Percentiles rank a stretch among this genome's conserved stretches.
phyloP scores from a whole-genome alignment of 1,140 invertebrate genomes.

The Schlechtendalia chinensis region DNA sequence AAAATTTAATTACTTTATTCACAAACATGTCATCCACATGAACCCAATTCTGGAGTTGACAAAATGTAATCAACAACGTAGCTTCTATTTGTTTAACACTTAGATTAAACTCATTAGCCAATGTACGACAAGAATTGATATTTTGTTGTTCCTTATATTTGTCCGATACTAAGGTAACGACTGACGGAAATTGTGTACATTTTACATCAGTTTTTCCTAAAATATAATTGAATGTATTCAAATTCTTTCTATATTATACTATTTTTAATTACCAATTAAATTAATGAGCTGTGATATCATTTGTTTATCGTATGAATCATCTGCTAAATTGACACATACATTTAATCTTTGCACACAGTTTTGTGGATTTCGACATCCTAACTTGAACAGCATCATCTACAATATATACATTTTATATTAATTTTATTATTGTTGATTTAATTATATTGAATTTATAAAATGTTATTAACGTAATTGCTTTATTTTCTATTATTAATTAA shows the following conservation, averaged over 20 bases:
- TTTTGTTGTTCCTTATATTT: constrained; percentile 40
- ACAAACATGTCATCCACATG: constrained; percentile 40
- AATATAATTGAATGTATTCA: background rate
- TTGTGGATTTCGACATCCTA: constrained; percentile 44
- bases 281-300: constrained; percentile 21
- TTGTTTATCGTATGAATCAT: constrained; percentile 40
- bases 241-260: background rate
- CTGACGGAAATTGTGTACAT: background rate
- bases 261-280: constrained; percentile 36
- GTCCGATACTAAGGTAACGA: constrained; percentile 12
- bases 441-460: background rate
- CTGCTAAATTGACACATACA: constrained; percentile 40
- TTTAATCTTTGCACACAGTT: constrained; percentile 20
- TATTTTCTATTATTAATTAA: too few relatives aligned
- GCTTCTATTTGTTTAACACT: constrained; percentile 43
- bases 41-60: constrained; percentile 47
- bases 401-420: background rate
- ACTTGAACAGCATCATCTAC: constrained; percentile 40
- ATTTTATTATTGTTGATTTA: background rate
- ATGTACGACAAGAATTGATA: constrained; percentile 10
- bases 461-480: too few relatives aligned
- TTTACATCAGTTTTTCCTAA: constrained; percentile 16
- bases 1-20: constrained; percentile 35
- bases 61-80: constrained; percentile 36
- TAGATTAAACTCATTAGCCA: constrained; percentile 40